Evolutionary conservation across 2,113 vertebrate species (phyloP), one percentile per base, ranked within the genome.

Genomic region (Empidonax traillii): DNA sequence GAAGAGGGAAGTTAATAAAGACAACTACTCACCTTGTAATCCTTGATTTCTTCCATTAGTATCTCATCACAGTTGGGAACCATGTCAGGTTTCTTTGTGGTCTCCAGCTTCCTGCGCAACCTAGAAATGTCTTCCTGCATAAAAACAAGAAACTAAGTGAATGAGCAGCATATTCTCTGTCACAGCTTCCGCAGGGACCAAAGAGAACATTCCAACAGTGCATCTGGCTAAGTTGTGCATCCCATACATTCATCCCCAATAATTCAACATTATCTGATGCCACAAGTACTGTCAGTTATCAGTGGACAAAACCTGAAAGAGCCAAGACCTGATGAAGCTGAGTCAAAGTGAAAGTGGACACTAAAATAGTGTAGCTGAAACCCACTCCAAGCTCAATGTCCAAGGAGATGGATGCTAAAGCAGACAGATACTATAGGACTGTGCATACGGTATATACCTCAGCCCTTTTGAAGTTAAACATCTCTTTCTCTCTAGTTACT

Each of bases 41-140:
- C 99, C 87, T 99, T 99, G 79, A 99, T 99, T 95, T 99, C 99
- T 94, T 99, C 99, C 96, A 99, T 99, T n/a, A 99, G 82, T 89
- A 99, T 99, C 73, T 99, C 99, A 62, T 99, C 99, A 92, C 99
- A 99, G 30, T 99, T 99, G 93, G 99, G 99, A 79, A 99, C 99
- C 92, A 99, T 98, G 96, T 99, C 99, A 31, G 99, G 99, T 85
- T 99, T 99, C 98, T 99, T 99, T 39, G 99, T 99, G 68, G 99
- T 99, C 93, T 99, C 99, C 33, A 99, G 97, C 97, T 99, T 99
- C 90, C 98, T 98, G 59, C 98, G 98, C 41, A 99, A 97, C 91
- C 99, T 98, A 27, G 99, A 99, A 92, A 99, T 99, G 97, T 99
- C 99, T 96, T 99, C 99, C 99, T 99, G 94, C 23, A 46, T 63